Conservation (phyloP, 2,113 vertebrate genomes). For the Manacus vitellinus region DNA sequence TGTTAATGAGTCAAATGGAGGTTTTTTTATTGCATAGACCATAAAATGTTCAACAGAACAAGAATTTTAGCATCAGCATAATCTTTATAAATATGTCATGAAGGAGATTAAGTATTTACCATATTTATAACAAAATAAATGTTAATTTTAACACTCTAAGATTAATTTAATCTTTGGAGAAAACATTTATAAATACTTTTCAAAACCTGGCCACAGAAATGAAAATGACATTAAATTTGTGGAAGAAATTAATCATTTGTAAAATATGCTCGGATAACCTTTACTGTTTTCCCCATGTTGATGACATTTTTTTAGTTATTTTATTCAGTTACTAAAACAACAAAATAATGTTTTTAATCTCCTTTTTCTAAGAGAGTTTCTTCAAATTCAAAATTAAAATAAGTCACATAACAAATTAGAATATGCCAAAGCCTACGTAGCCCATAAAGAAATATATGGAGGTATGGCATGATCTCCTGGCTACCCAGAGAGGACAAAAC, state of each 20-base stretch:
- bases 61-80: background rate
- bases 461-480: background rate
- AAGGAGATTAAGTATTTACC: background rate
- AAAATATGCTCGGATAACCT: background rate
- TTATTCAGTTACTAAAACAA: background rate
- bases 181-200: background rate
- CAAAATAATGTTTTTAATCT: background rate
- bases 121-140: background rate
- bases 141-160: background rate
- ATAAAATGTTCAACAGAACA: background rate
- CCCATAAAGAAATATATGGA: background rate
- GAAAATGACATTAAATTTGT: background rate
- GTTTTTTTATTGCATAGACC: background rate
- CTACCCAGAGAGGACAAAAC: background rate
- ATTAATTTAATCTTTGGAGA: background rate
- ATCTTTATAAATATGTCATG: background rate
- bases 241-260: background rate
- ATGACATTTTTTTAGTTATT: background rate
- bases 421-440: background rate
- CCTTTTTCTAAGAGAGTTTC: background rate
- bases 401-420: background rate
- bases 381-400: background rate
- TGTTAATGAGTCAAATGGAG: background rate
- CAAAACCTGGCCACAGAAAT: background rate
- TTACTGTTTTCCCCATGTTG: background rate